Evolutionary conservation across 2,797 vertebrate genomes (phyloP).

Genomic region (Sebastes trivittatus): DNA sequence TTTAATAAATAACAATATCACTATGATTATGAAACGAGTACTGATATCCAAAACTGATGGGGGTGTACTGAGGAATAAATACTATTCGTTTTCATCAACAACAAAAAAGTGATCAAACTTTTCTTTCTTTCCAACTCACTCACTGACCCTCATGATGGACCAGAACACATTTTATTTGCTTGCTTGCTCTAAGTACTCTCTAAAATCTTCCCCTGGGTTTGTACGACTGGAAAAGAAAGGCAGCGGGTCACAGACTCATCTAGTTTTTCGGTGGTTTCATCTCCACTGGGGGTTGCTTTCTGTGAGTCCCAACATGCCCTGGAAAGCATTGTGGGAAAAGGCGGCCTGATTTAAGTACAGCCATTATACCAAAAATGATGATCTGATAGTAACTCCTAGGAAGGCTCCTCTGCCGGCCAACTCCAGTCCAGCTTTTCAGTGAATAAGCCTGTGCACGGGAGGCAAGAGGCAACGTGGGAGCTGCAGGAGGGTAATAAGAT

Average conservation of each 20-base stretch:
- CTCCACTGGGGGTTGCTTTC: conserved; percentile 61
- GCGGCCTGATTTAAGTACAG: conserved; percentile 12
- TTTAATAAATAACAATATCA: too few species aligned
- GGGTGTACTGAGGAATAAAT: neutral
- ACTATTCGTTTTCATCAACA: neutral
- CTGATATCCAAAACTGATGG: neutral
- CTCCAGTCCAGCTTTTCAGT: conserved; percentile 21
- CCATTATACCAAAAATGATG: conserved; percentile 38
- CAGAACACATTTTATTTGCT: conserved; percentile 9
- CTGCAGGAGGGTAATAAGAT: conserved; percentile 20
- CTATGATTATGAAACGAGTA: neutral
- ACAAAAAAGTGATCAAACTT: neutral
- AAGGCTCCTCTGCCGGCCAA: neutral
- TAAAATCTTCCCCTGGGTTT: conserved; percentile 36
- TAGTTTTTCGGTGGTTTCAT: conserved; percentile 51
- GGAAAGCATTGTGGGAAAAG: conserved; percentile 62
- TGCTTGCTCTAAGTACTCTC: conserved; percentile 10
- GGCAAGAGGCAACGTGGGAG: conserved; percentile 25
- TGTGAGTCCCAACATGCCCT: conserved; percentile 45
- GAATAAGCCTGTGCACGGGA: conserved; percentile 1
- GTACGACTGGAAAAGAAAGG: conserved; percentile 50
- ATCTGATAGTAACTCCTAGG: conserved; percentile 32
- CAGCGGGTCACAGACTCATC: conserved; percentile 49
- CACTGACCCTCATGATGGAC: neutral
- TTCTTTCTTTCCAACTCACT: neutral